Base-by-base conservation (phyloP, 2,888 invertebrate species). In the Hybos culiciformis region DNA sequence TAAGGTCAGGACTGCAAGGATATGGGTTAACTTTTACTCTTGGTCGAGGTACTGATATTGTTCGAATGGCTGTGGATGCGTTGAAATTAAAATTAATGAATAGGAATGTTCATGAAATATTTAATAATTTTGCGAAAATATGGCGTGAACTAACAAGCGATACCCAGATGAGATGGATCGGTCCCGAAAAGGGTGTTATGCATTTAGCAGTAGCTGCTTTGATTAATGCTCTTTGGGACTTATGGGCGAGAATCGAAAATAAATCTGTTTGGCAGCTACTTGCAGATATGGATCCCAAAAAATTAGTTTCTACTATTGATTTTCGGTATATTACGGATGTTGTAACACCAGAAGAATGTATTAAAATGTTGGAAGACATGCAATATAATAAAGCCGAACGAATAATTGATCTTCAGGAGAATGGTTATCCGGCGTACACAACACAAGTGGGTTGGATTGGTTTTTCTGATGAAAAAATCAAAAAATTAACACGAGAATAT, bases 381-480 rank as follows among this genome's bases (percentile, higher is more conserved):
- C 62, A 67, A 53, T 51, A 54, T 1, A 74, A 74, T 1, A 82
- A 78, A 61, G 66, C 71, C 2, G 66, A 74, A 12, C 70, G 88
- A 54, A 77, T 85, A 53, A 63, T 73, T 42, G 67, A 71, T 46
- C 63, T 91, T 44, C 52, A 69, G 41, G 62, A 70, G 38, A 71
- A 72, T 17, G 92, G 92, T 12, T 87, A 86, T 59, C 90, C 88
- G 1, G 83, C 85, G 0, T 73, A 93, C 58, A 90, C 90, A 1
- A 92, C 91, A 1, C 84, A 83, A 75, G 80, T 78, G 49, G 84
- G 90, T 32, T 93, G 91, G 92, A 59, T 92, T 50, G 90, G 90
- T 1, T 92, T 91, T 63, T 75, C 77, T 21, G 81, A 88, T 55
- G 81, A 82, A 41, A 73, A 78, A 53, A 78, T 91, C 4, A 68